A percentile compares a stretch with the other conserved stretches of the same genome.
Evolutionary conservation across 2,888 invertebrate species (phyloP).

Genomic region (Hydriomena furcata): DNA sequence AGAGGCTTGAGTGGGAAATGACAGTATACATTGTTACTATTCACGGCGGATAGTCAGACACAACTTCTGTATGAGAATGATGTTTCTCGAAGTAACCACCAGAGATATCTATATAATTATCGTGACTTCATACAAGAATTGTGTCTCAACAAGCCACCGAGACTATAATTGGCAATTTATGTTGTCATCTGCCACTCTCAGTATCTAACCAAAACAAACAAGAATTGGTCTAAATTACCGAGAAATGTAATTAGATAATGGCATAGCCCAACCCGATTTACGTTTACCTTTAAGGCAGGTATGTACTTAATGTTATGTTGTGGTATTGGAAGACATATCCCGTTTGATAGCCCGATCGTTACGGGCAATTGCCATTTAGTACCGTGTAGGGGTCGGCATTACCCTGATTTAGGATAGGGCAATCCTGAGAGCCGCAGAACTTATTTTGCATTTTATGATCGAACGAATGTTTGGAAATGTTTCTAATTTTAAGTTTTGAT

Average conservation of each 20-base stretch:
- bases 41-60: too few relatives aligned
- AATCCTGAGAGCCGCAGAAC: background rate
- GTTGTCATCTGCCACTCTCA: too few relatives aligned
- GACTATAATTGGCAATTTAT: too few relatives aligned
- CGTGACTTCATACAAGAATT: too few relatives aligned
- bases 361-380: constrained; percentile 25
- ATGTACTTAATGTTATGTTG: constrained; percentile 24
- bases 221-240: constrained; percentile 15
- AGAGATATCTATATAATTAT: too few relatives aligned
- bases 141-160: too few relatives aligned
- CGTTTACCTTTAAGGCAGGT: constrained; percentile 24
- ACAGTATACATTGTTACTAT: too few relatives aligned
- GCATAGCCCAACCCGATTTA: constrained; percentile 16
- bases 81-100: too few relatives aligned
- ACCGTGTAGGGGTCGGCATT: constrained; percentile 23
- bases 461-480: background rate
- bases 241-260: constrained; percentile 27
- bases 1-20: too few relatives aligned
- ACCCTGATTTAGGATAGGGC: constrained; percentile 21
- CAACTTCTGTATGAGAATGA: too few relatives aligned
- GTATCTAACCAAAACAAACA: constrained; percentile 5
- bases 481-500: too few relatives aligned
- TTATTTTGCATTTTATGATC: constrained; percentile 4
- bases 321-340: constrained; percentile 29
- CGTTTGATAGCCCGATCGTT: constrained; percentile 28